A percentile compares a stretch with the other conserved stretches of the same genome.
phyloP scores from a whole-genome alignment of 2,113 vertebrate species.

The Pogona vitticeps region DNA sequence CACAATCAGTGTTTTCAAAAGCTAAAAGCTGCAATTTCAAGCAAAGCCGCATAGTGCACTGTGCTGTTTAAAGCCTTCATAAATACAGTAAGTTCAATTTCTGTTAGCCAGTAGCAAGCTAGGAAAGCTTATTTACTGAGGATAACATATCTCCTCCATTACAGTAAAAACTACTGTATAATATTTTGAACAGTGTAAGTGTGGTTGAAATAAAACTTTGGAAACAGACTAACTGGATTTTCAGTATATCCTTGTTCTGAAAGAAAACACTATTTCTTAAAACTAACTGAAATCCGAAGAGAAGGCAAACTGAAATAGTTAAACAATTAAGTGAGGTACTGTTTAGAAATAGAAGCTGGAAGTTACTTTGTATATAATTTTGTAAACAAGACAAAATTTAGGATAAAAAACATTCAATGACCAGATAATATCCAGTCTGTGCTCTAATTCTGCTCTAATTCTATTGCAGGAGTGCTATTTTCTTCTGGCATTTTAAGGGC shows the following conservation, averaged over 20 bases:
- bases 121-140: background rate
- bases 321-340: background rate
- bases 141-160: too few species aligned
- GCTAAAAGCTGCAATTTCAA: background rate
- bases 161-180: background rate
- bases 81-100: background rate
- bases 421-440: background rate
- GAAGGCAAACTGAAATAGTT: conserved; percentile 44
- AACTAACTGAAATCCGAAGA: conserved; percentile 13
- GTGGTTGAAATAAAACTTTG: conserved; percentile 3
- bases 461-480: too few species aligned
- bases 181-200: background rate
- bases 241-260: background rate
- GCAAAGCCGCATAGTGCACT: background rate
- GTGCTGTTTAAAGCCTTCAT: background rate
- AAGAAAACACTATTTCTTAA: background rate
- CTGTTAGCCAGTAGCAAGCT: background rate
- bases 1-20: background rate
- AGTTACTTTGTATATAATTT: too few species aligned
- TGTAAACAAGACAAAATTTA: background rate
- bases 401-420: background rate
- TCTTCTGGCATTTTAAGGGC: background rate
- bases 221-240: background rate
- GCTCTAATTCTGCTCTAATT: background rate
- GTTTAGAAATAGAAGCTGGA: background rate